phyloP scores from a whole-genome alignment of 2,888 invertebrate genomes.

The Rapana venosa region DNA sequence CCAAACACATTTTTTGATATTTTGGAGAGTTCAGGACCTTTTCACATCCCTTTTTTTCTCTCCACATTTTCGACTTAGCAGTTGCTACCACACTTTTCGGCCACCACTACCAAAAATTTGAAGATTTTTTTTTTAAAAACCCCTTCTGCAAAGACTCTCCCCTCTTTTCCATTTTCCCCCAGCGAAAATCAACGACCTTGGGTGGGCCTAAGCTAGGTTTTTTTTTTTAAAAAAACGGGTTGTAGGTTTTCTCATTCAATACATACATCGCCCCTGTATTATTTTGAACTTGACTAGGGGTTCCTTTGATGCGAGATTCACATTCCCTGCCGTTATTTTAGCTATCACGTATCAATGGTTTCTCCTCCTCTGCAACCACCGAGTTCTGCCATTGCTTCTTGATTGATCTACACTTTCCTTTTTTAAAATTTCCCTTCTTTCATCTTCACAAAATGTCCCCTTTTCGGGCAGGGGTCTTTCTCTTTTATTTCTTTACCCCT shows the following conservation, averaged over 20 bases:
- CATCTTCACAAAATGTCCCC: not conserved
- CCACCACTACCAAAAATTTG: not conserved
- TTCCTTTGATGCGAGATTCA: not conserved
- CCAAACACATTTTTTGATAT: not conserved
- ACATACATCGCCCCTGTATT: not conserved
- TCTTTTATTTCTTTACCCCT: not conserved
- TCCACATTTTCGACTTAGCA: not conserved
- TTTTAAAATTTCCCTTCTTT: not conserved
- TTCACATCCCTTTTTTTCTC: not conserved
- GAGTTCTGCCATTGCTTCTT: not conserved
- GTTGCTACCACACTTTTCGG: not conserved
- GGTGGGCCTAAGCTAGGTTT: not conserved
- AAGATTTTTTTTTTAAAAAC: not conserved
- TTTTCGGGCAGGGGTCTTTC: not conserved
- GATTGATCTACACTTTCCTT: not conserved
- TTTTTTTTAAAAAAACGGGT: not conserved
- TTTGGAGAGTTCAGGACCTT: not conserved
- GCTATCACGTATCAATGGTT: not conserved
- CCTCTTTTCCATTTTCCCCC: not conserved
- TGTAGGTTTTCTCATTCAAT: not conserved
- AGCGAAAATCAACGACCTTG: not conserved
- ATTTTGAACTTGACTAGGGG: not conserved
- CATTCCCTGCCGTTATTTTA: not conserved
- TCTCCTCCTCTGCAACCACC: not conserved
- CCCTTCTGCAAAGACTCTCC: not conserved